These are phyloP conservation scores for Platorchestia sp. DNA, from an alignment of 1,140 invertebrate species.

Conservation along the genomic window DNA sequence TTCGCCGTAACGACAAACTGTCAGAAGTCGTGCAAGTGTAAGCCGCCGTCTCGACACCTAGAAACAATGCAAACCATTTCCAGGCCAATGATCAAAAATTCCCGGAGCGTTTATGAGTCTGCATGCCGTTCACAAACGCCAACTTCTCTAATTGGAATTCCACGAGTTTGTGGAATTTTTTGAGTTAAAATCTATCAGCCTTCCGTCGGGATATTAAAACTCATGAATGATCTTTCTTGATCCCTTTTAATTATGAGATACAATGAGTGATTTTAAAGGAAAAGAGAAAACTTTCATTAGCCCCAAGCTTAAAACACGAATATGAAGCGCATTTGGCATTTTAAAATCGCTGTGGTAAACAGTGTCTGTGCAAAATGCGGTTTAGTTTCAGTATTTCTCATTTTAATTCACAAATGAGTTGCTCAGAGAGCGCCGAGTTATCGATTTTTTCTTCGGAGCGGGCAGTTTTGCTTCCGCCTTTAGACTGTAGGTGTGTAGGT, in stretches of 20 bases:
- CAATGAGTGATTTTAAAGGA: neutral
- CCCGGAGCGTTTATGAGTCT: neutral
- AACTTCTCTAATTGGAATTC: constrained; percentile 1
- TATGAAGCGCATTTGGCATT: neutral
- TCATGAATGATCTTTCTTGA: neutral
- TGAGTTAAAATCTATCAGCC: neutral
- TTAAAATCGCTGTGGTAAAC: neutral
- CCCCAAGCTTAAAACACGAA: too few relatives aligned
- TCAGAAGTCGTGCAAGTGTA: neutral
- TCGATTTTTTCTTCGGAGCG: too few relatives aligned
- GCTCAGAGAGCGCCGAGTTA: too few relatives aligned
- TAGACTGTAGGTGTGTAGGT: too few relatives aligned
- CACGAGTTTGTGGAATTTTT: neutral
- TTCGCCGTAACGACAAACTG: neutral
- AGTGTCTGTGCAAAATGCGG: too few relatives aligned
- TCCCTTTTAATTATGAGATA: neutral
- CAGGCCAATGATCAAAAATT: neutral
- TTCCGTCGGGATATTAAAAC: neutral
- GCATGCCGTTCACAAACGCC: neutral
- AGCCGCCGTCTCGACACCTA: neutral
- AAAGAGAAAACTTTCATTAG: neutral
- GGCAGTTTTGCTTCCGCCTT: too few relatives aligned
- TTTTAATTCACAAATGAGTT: too few relatives aligned
- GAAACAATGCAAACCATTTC: constrained; percentile 4
- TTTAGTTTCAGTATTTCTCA: too few relatives aligned